These are phyloP conservation scores for Maccullochella peelii DNA, from an alignment of 2,113 vertebrate species.

Conservation along the genomic window DNA sequence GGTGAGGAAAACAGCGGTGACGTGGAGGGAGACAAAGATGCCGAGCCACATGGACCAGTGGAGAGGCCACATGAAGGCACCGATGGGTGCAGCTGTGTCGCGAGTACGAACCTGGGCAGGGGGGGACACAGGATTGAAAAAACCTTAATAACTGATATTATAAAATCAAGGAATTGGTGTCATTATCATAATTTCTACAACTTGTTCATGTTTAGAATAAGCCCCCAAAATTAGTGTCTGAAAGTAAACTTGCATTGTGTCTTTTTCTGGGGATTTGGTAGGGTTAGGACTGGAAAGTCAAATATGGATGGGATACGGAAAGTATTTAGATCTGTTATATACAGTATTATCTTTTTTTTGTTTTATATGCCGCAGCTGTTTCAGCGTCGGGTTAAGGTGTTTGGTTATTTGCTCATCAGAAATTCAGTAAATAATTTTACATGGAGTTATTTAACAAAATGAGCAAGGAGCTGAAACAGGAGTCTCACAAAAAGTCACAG, in stretches of 20 bases:
- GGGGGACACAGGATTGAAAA: neutral
- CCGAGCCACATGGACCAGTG: constrained; percentile 99
- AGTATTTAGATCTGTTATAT: neutral
- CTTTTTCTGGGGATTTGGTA: no score
- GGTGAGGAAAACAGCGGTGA: constrained; percentile 94
- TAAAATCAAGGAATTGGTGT: neutral
- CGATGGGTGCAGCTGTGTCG: constrained; percentile 92
- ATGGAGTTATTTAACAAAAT: neutral
- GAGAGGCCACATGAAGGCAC: constrained; percentile 97
- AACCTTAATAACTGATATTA: neutral
- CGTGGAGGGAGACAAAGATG: constrained; percentile 93
- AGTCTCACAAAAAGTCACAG: neutral
- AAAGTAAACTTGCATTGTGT: no score
- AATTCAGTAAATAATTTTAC: neutral
- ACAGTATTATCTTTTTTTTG: neutral
- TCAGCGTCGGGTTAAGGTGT: neutral
- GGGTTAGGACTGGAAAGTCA: neutral
- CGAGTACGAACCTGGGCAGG: constrained; percentile 86
- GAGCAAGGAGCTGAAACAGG: neutral
- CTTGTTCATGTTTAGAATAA: neutral
- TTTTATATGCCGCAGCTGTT: neutral
- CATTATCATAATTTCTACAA: neutral
- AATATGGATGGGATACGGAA: neutral
- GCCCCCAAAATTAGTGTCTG: no score
- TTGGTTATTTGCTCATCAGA: neutral